A percentile compares a stretch with the other conserved stretches of the same genome.
These are phyloP conservation scores for Cynaeus angustus DNA, from an alignment of 2,888 invertebrate genomes.

Conservation along the genomic window DNA sequence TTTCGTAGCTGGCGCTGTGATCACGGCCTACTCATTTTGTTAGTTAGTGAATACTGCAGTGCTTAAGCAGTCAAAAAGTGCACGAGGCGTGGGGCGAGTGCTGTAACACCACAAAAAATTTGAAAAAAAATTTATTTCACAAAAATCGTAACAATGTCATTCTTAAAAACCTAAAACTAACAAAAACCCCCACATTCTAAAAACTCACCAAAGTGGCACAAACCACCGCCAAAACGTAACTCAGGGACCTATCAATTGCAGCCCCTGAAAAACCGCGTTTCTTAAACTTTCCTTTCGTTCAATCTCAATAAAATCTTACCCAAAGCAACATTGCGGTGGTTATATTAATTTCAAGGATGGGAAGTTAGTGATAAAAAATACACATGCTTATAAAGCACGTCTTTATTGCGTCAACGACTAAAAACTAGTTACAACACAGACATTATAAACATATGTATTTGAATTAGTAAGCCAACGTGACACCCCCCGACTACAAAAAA, in stretches of 20 bases:
- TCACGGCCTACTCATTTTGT: too few species aligned
- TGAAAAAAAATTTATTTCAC: background rate
- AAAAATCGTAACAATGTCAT: background rate
- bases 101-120: background rate
- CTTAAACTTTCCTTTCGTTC: background rate
- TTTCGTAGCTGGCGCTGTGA: too few species aligned
- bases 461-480: constrained; percentile 16
- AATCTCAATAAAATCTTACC: background rate
- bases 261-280: constrained; percentile 1
- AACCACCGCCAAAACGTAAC: background rate
- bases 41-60: too few species aligned
- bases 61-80: too few species aligned
- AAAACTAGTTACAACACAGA: constrained; percentile 41
- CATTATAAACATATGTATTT: constrained; percentile 49
- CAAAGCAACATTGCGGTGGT: background rate
- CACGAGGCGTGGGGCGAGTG: too few species aligned
- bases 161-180: background rate
- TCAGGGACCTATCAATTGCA: background rate
- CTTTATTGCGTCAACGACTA: constrained; percentile 33
- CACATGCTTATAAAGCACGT: constrained; percentile 63
- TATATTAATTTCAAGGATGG: too few species aligned
- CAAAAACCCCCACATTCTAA: background rate
- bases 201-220: background rate
- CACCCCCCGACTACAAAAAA: background rate
- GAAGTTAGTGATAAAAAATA: constrained; percentile 56